Evolutionary conservation across 2,113 vertebrate species (phyloP), one percentile per base, ranked within the genome.

Genomic region (Lycaon pictus): DNA sequence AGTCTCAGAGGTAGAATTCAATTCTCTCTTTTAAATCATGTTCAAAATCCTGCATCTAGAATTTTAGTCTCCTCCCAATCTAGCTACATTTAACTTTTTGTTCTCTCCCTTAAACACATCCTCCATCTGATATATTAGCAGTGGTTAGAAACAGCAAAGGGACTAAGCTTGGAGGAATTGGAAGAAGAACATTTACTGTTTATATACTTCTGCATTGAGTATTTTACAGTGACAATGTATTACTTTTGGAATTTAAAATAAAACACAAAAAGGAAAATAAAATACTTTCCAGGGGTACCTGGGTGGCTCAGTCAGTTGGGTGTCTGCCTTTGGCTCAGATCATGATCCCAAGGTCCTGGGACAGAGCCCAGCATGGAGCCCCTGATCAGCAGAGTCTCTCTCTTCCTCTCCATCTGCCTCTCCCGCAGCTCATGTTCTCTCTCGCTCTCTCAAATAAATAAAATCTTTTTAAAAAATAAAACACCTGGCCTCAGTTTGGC

Each of bases 221-320:
- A 43, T 71, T 83, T 89, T 96, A 92, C 12, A 80, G 12, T 65
- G 27, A 63, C 29, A 88, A 80, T 56, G 20, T 95, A 51, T 27
- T 72, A 69, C 27, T 90, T 58, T 65, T 48, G 22, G 58, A 85
- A 80, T 86, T 65, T 63, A 93, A 92, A 85, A 90, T 84, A 83
- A 90, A 88, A 90, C n/a, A 92, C 12, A 55, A 71, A 69, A 76
- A 94, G 56, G 56, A 93, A 89, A 85, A 85, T 71, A 83, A 90
- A 88, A 86, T 27, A 89, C 12, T 37, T 95, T 92, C 65, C 43
- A 56, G 43, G 43, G 43, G 43, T 43, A 43, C 43, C 43, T 43
- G 43, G 43, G 43, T 43, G 43, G 43, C 43, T 43, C 43, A 43
- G 43, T 43, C 5, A 43, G 43, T 43, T 43, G 43, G 43, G 43